Evolutionary conservation across 2,888 invertebrate species (phyloP).

Genomic region (Cheilosia vernalis): DNA sequence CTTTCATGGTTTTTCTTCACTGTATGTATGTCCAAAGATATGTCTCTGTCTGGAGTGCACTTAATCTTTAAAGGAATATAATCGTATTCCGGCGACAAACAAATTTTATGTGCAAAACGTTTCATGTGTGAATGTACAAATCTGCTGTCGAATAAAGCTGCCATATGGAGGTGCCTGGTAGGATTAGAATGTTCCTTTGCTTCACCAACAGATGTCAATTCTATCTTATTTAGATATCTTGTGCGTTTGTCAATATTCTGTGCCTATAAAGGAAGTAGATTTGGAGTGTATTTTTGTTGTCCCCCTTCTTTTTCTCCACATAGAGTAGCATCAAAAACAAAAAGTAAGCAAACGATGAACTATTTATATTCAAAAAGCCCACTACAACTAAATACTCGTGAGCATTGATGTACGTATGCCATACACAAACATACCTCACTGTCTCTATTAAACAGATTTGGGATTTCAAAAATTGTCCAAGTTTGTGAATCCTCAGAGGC

Average conservation of each 20-base stretch:
- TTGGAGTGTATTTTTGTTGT: not conserved
- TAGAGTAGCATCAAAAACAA: no score
- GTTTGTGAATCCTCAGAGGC: no score
- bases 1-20: slow-evolving; percentile 12
- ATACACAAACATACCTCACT: no score
- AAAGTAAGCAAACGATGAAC: no score
- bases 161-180: slow-evolving; percentile 15
- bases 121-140: not conserved
- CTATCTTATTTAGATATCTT: slow-evolving; percentile 20
- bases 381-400: no score
- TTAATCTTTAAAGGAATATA: slow-evolving; percentile 28
- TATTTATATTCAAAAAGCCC: no score
- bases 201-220: slow-evolving; percentile 52
- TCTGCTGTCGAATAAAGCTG: slow-evolving; percentile 37
- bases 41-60: slow-evolving; percentile 32
- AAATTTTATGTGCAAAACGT: slow-evolving; percentile 10
- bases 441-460: no score
- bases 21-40: slow-evolving; percentile 39
- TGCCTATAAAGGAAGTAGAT: not conserved
- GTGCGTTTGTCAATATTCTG: not conserved
- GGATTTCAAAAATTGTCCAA: no score
- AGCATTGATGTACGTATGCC: no score
- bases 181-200: slow-evolving; percentile 29
- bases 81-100: slow-evolving; percentile 37
- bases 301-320: not conserved